Conservation (phyloP, 2,113 vertebrate genomes). For the Pituophis catenifer region DNA sequence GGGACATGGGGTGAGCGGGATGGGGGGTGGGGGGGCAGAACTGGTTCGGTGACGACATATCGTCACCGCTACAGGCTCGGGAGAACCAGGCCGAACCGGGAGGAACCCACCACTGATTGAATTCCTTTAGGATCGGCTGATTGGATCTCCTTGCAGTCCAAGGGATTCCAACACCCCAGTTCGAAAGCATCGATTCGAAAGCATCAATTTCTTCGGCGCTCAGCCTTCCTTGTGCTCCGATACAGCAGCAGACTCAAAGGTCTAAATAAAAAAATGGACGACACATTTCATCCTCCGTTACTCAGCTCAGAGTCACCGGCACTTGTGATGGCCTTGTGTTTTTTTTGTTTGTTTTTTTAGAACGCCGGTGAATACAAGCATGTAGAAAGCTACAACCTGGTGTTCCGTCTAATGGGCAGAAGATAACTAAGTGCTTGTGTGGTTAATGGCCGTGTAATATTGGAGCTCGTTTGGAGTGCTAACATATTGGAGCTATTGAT, state of each 20-base stretch:
- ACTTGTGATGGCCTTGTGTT: constrained; percentile 10
- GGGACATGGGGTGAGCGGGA: too few species aligned
- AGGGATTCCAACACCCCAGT: not conserved
- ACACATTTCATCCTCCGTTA: not conserved
- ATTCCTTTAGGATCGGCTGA: too few species aligned
- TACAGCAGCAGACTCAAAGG: not conserved
- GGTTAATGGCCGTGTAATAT: constrained; percentile 49
- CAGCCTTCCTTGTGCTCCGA: not conserved
- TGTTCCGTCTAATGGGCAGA: constrained; percentile 38
- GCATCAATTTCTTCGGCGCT: not conserved
- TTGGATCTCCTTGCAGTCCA: not conserved
- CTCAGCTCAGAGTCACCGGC: not conserved
- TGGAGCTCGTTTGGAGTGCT: constrained; percentile 58
- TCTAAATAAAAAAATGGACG: not conserved
- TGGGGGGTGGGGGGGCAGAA: too few species aligned
- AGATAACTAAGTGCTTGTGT: constrained; percentile 28
- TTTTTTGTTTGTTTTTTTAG: not conserved
- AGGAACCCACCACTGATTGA: too few species aligned
- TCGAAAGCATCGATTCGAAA: not conserved
- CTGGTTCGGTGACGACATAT: too few species aligned
- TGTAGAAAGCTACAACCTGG: constrained; percentile 20
- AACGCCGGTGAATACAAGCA: constrained; percentile 44
- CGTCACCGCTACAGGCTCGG: too few species aligned
- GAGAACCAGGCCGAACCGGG: too few species aligned
- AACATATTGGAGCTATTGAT: constrained; percentile 72